A percentile compares a stretch with the other conserved stretches of the same genome.
Evolutionary conservation across 2,888 invertebrate species (phyloP).

Genomic region (Leptogaster cylindrica): DNA sequence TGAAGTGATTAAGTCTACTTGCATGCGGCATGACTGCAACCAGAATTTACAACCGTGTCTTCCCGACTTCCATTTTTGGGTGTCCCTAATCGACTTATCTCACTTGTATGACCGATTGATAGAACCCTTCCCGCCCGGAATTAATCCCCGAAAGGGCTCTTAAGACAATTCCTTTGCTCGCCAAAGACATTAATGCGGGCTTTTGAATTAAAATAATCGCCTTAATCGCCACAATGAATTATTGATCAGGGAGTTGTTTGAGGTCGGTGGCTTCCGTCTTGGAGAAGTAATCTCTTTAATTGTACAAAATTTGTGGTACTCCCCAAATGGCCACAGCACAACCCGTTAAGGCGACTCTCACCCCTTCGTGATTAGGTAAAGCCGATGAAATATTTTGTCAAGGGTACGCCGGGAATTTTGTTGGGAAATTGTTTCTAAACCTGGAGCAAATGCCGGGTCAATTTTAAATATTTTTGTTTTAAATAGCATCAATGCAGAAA

Average conservation of each 20-base stretch:
- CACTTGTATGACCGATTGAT: neutral
- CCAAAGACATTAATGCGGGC: slow-evolving; percentile 12
- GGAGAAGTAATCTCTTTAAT: slow-evolving; percentile 3
- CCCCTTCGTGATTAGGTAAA: neutral
- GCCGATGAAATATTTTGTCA: neutral
- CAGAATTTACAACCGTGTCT: neutral
- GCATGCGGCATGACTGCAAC: neutral
- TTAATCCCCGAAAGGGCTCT: neutral
- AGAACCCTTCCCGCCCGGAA: neutral
- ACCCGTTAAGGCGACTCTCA: neutral
- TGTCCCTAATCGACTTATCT: slow-evolving; percentile 10
- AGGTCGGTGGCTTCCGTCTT: slow-evolving; percentile 1
- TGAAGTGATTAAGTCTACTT: neutral
- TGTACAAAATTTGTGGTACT: neutral
- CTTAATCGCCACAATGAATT: slow-evolving; percentile 19
- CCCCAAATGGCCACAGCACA: neutral
- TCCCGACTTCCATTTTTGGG: neutral
- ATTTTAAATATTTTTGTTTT: too few species aligned
- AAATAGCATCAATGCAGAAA: too few species aligned
- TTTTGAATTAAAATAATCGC: slow-evolving; percentile 18
- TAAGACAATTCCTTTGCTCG: neutral
- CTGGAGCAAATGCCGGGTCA: too few species aligned
- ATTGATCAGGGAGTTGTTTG: neutral
- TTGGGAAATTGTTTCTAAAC: too few species aligned
- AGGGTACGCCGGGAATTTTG: neutral